phyloP scores from a whole-genome alignment of 2,113 vertebrate species.

The Xiphorhynchus elegans region DNA sequence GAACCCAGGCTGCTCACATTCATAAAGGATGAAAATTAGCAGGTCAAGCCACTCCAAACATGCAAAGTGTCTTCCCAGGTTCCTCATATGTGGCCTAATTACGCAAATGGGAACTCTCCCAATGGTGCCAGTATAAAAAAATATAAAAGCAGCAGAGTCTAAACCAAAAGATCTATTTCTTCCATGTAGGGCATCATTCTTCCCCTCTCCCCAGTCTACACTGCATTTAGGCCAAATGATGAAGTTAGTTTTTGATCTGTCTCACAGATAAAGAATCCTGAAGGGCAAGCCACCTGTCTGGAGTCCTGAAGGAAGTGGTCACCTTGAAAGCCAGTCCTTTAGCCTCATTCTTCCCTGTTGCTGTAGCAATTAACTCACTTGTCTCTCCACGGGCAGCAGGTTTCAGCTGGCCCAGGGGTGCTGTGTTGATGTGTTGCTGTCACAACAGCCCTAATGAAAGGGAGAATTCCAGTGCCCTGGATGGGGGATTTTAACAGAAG shows the following conservation, averaged over 20 bases:
- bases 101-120: slow-evolving; percentile 9
- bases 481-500: not conserved
- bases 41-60: not conserved
- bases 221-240: not conserved
- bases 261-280: not conserved
- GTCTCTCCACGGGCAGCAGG: not conserved
- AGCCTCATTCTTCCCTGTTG: not conserved
- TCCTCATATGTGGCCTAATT: not conserved
- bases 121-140: not conserved
- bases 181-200: not conserved
- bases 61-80: not conserved
- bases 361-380: not conserved
- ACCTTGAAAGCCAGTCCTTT: not conserved
- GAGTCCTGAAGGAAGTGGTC: not conserved
- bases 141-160: not conserved
- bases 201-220: not conserved
- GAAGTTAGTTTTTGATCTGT: not conserved
- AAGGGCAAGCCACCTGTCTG: not conserved
- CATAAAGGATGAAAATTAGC: not conserved
- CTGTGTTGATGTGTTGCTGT: not conserved
- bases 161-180: not conserved
- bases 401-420: fast-evolving
- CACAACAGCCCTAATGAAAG: fast-evolving
- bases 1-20: not conserved
- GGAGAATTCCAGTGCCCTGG: not conserved